These are phyloP conservation scores for Girardia tigrina DNA, from an alignment of 2,888 invertebrate genomes.

Conservation along the genomic window DNA sequence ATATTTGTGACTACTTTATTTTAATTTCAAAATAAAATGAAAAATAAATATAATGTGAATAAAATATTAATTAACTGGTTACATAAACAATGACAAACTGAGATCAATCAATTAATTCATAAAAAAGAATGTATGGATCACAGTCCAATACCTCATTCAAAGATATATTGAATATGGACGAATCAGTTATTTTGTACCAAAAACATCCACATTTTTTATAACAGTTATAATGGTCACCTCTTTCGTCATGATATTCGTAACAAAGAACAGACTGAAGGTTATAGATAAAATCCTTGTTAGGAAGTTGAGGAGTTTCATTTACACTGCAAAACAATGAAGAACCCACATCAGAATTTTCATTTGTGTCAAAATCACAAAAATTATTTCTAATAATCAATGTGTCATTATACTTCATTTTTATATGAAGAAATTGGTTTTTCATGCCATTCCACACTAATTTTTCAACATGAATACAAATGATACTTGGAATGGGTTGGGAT, in stretches of 20 bases:
- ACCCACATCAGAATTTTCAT: background rate
- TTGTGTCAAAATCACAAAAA: background rate
- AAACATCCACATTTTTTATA: background rate
- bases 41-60: too few relatives aligned
- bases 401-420: background rate
- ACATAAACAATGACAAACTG: too few relatives aligned
- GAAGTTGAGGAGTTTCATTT: background rate
- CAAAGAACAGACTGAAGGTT: background rate
- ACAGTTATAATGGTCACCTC: background rate
- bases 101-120: too few relatives aligned
- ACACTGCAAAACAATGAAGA: background rate
- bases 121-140: constrained; percentile 3
- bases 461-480: background rate
- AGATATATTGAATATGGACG: background rate
- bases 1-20: too few relatives aligned
- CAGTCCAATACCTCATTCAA: background rate
- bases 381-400: background rate
- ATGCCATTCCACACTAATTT: background rate
- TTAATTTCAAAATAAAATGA: too few relatives aligned
- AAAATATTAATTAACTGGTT: too few relatives aligned
- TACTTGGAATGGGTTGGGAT: background rate
- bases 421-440: background rate
- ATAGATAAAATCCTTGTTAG: background rate
- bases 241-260: background rate
- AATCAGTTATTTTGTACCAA: background rate